These are phyloP conservation scores for Drosophila orena DNA, from an alignment of 1,140 invertebrate species.

Conservation along the genomic window DNA sequence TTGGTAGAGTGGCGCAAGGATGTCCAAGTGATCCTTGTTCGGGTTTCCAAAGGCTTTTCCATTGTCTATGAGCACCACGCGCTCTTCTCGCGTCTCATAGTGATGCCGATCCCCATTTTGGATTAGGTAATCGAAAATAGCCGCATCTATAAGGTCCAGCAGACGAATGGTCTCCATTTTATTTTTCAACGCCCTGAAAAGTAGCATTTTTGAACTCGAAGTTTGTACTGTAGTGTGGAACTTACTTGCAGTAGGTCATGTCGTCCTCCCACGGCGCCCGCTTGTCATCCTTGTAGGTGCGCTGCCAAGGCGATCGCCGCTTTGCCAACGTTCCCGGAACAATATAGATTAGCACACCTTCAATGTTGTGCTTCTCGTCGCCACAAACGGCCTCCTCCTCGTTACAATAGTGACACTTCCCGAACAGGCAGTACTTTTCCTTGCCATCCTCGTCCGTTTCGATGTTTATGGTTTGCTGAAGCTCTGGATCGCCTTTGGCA, in stretches of 20 bases:
- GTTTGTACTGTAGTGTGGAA: not conserved
- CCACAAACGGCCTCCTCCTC: constrained; percentile 93
- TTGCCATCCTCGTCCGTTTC: constrained; percentile 85
- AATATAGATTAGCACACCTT: constrained; percentile 94
- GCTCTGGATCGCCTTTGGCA: constrained; percentile 88
- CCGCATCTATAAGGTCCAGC: constrained; percentile 93
- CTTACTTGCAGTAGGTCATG: constrained; percentile 90
- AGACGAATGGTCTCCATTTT: constrained; percentile 87
- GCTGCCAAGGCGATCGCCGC: constrained; percentile 93
- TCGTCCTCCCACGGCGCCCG: constrained; percentile 92
- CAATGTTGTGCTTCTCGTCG: constrained; percentile 88
- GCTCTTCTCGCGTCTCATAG: constrained; percentile 93
- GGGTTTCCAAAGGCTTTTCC: constrained; percentile 97
- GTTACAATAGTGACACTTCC: constrained; percentile 95
- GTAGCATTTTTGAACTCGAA: not conserved
- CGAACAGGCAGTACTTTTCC: constrained; percentile 91
- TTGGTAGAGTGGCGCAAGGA: constrained; percentile 95
- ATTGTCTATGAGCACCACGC: constrained; percentile 95
- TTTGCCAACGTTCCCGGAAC: constrained; percentile 90
- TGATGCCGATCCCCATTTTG: constrained; percentile 98
- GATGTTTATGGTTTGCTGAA: constrained; percentile 86
- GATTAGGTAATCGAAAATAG: constrained; percentile 97
- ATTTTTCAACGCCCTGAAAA: constrained; percentile 85
- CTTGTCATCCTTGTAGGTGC: constrained; percentile 92
- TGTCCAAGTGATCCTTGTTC: constrained; percentile 92